Conservation (phyloP, 1,140 invertebrate genomes). For the Doryteuthis pealeii region DNA sequence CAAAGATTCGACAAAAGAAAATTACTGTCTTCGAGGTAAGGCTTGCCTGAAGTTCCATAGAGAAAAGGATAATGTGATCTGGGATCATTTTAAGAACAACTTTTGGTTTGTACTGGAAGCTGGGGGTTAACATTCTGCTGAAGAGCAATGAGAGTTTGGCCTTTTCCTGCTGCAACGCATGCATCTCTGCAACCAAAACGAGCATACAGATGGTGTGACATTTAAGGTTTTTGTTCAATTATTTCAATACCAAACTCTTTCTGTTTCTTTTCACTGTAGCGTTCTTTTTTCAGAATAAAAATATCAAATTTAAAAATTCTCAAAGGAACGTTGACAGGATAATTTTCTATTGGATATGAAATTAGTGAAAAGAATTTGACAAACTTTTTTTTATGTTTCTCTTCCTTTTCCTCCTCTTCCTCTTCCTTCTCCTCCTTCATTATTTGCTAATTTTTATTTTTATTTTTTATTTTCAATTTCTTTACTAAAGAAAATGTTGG, state of each 20-base stretch:
- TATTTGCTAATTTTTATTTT: no score
- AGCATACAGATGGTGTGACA: background rate
- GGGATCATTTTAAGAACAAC: no score
- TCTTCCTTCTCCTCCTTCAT: no score
- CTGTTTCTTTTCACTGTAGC: background rate
- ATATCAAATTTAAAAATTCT: constrained; percentile 1
- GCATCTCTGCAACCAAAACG: no score
- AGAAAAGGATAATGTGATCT: background rate
- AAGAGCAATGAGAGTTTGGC: no score
- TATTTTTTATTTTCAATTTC: no score
- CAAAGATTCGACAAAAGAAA: background rate
- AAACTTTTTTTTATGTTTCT: no score
- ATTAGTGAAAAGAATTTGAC: background rate
- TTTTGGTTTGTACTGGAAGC: no score
- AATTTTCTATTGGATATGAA: constrained; percentile 8
- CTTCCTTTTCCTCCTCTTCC: no score
- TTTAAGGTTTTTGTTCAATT: constrained; percentile 11
- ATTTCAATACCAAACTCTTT: background rate
- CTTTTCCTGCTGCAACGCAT: no score
- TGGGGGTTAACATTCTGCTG: no score
- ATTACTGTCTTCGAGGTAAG: background rate
- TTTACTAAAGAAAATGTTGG: no score
- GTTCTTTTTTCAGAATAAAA: background rate
- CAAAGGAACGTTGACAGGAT: background rate
- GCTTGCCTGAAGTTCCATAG: constrained; percentile 7